Percentiles rank a stretch among this genome's conserved stretches.
Conservation (phyloP, 2,888 invertebrate genomes). For the Reticulitermes lucifugus region DNA sequence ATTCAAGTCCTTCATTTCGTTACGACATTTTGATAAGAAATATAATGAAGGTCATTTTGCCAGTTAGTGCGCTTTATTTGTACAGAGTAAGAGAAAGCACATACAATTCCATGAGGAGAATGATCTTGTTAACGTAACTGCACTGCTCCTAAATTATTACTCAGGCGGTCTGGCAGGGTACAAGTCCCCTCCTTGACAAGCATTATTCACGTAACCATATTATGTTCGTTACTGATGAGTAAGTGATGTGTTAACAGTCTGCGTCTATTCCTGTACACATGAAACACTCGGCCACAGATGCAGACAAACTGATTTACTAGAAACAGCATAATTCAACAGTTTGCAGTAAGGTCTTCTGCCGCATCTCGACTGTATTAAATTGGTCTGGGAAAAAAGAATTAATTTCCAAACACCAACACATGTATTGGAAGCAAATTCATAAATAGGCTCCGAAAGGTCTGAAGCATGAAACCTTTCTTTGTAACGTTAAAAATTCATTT, state of each 20-base stretch:
- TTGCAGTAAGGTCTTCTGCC: neutral
- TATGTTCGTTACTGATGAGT: neutral
- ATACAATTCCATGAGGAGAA: neutral
- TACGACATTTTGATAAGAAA: too few relatives aligned
- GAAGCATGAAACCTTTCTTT: too few relatives aligned
- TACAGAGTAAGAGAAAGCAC: too few relatives aligned
- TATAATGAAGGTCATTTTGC: too few relatives aligned
- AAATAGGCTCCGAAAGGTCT: too few relatives aligned
- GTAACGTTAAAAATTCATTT: too few relatives aligned
- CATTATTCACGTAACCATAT: slow-evolving; percentile 1
- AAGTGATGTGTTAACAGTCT: neutral
- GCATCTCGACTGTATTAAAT: neutral
- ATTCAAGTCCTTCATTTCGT: too few relatives aligned
- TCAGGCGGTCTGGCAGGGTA: neutral
- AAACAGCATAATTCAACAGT: neutral
- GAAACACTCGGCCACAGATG: neutral
- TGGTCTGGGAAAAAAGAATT: too few relatives aligned
- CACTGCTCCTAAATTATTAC: slow-evolving; percentile 4
- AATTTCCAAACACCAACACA: too few relatives aligned
- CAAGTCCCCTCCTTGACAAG: neutral
- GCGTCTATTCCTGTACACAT: neutral
- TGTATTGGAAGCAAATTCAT: too few relatives aligned
- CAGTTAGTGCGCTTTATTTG: too few relatives aligned
- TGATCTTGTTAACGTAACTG: slow-evolving; percentile 15
- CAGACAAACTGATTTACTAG: neutral